A percentile compares a stretch with the other conserved stretches of the same genome.
Conservation (phyloP, 2,113 vertebrate genomes). For the Oryzias curvinotus region DNA sequence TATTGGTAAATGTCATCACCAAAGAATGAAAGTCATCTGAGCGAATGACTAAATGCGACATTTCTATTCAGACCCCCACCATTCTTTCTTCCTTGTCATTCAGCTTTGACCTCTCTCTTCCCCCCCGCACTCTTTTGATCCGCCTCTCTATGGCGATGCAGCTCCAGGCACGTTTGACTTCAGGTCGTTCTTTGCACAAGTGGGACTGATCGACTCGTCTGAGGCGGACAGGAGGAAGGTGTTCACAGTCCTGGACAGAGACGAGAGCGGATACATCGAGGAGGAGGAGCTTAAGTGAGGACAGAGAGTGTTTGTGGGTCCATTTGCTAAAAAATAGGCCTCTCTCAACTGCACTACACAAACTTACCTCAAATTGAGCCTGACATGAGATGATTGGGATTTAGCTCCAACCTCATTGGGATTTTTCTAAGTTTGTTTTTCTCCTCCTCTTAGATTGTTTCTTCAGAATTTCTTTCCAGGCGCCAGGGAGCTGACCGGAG, state of each 20-base stretch:
- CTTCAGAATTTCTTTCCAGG: constrained; percentile 77
- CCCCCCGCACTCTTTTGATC: constrained; percentile 28
- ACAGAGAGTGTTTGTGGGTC: not conserved
- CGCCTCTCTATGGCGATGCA: constrained; percentile 32
- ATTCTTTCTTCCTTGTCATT: constrained; percentile 36
- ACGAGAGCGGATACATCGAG: constrained; percentile 79
- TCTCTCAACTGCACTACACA: not conserved
- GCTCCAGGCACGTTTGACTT: constrained; percentile 73
- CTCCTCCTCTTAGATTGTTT: constrained; percentile 66
- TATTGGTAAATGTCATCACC: constrained; percentile 63
- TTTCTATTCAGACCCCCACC: constrained; percentile 46
- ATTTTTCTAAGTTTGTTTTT: not conserved
- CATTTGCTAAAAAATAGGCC: not conserved
- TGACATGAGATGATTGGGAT: constrained; percentile 2
- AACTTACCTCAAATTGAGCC: not conserved
- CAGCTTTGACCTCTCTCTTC: constrained; percentile 42
- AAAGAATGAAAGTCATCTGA: constrained; percentile 65
- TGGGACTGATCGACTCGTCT: constrained; percentile 66
- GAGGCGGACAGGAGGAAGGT: constrained; percentile 63
- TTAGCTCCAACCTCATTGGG: too few relatives aligned
- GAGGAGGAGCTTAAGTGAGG: constrained; percentile 80
- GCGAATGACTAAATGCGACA: constrained; percentile 54
- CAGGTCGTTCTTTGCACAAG: constrained; percentile 74
- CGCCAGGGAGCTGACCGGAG: constrained; percentile 73
- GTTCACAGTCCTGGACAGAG: constrained; percentile 75